Percentiles rank a stretch among this genome's conserved stretches.
phyloP scores from a whole-genome alignment of 92 coral and sea anemone species.

The Palythoa grandis region DNA sequence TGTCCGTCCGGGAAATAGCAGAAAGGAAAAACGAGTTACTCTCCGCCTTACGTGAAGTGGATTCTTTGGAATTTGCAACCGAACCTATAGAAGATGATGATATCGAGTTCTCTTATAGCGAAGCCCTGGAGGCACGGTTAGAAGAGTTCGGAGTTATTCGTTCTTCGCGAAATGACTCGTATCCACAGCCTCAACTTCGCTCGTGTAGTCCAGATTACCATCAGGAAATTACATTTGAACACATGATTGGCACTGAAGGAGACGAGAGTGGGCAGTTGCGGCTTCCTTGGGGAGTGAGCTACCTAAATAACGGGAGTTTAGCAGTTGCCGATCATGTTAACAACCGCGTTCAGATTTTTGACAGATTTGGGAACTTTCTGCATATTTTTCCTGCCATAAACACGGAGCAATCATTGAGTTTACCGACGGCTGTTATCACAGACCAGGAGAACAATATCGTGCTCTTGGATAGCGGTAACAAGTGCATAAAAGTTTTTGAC shows the following conservation, averaged over 20 bases:
- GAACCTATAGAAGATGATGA: constrained; percentile 36
- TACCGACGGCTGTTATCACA: constrained; percentile 63
- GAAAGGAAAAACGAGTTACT: constrained; percentile 25
- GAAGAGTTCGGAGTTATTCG: constrained; percentile 38
- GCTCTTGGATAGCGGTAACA: constrained; percentile 55
- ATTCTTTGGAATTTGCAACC: background rate
- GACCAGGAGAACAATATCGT: constrained; percentile 53
- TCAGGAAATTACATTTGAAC: background rate
- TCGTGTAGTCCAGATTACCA: constrained; percentile 48
- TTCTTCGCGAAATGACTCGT: background rate
- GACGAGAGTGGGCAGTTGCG: constrained; percentile 39
- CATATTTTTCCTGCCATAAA: background rate
- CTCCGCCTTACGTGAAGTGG: constrained; percentile 7
- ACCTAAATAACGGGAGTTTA: constrained; percentile 46
- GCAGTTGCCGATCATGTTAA: constrained; percentile 71
- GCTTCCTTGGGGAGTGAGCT: constrained; percentile 76
- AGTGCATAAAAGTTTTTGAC: constrained; percentile 46
- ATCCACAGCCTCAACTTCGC: background rate
- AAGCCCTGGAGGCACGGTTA: constrained; percentile 17
- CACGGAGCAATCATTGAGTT: constrained; percentile 29
- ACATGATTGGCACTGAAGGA: constrained; percentile 44
- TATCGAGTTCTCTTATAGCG: constrained; percentile 14
- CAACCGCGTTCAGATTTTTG: constrained; percentile 60
- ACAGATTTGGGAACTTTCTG: constrained; percentile 8
- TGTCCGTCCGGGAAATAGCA: background rate